These are phyloP conservation scores for Anas bahamensis DNA, from an alignment of 2,797 vertebrate species.

Conservation along the genomic window DNA sequence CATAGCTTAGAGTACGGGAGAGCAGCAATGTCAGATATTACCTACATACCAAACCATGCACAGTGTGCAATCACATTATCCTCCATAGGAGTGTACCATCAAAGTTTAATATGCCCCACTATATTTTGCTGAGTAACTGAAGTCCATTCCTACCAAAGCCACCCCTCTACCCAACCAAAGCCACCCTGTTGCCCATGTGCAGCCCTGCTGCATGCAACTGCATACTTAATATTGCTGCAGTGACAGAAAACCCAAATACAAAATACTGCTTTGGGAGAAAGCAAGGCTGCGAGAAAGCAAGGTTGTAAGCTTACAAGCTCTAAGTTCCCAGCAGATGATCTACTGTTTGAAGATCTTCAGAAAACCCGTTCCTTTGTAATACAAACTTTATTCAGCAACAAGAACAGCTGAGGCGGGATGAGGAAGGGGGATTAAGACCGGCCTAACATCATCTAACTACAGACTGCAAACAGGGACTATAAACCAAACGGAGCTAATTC, in stretches of 20 bases:
- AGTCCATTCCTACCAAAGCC: not conserved
- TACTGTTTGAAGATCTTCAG: not conserved
- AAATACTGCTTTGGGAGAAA: not conserved
- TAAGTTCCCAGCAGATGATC: not conserved
- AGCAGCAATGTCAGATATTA: not conserved
- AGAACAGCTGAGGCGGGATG: not conserved
- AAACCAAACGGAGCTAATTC: not conserved
- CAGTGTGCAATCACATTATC: not conserved
- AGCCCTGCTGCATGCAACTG: not conserved
- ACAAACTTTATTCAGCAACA: not conserved
- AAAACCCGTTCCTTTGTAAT: not conserved
- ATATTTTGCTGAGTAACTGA: not conserved
- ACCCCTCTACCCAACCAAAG: not conserved
- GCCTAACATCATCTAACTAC: not conserved
- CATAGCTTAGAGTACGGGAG: not conserved
- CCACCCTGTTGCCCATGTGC: not conserved
- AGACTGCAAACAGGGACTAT: not conserved
- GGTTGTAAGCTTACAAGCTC: not conserved
- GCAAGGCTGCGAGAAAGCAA: not conserved
- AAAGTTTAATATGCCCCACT: not conserved
- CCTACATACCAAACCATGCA: not conserved
- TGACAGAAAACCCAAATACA: not conserved
- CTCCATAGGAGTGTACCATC: not conserved
- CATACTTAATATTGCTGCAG: not conserved
- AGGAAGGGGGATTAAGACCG: not conserved